Base-by-base conservation (phyloP, 2,113 vertebrate species). In the Steatornis caripensis region DNA sequence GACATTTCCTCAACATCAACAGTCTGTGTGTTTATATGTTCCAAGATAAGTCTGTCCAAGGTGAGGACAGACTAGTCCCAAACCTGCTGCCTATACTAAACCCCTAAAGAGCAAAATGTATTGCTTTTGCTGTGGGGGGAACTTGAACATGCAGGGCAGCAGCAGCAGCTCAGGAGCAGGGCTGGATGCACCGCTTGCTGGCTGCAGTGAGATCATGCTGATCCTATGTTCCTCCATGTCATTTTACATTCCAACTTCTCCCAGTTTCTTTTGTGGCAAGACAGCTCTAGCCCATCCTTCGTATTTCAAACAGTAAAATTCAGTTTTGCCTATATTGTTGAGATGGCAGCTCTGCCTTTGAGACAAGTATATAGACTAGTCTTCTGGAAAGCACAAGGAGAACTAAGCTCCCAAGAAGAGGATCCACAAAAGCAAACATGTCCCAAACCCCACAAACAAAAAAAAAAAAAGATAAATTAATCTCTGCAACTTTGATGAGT, bases 191-290 rank as follows among this genome's bases (percentile, higher is more conserved):
- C 34, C 1, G 0, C 22, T 34, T 34, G n/a, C 72, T 75, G 72
- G n/a, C 36, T 68, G 39, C 15, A 2, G 41, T 32, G 21, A 32
- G 22, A 70, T 4, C 0, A 0, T 22, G n/a, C 21, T 62, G 13
- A 66, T 68, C 30, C 60, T 15, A 19, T 2, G 2, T 51, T 75
- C 21, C 32, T 62, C n/a, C 5, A 1, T 14, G 5, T 68, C 15
- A 29, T 82, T 80, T 75, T 34, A 34, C 9, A 9, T 72, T 68
- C 82, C 15, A 21, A 43, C 34, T 90, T 83, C 43, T 68, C 69
- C 37, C 69, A 48, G 46, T 9, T 74, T 78, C 36, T 68, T 80
- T 53, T 27, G 14, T 17, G 30, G 30, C 65, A 82, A 37, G 75
- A 18, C 6, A 43, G 32, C 46, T 87, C 6, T 1, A 74, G 43